Evolutionary conservation across 2,888 invertebrate genomes (phyloP).

Genomic region (Campaea margaritaria): DNA sequence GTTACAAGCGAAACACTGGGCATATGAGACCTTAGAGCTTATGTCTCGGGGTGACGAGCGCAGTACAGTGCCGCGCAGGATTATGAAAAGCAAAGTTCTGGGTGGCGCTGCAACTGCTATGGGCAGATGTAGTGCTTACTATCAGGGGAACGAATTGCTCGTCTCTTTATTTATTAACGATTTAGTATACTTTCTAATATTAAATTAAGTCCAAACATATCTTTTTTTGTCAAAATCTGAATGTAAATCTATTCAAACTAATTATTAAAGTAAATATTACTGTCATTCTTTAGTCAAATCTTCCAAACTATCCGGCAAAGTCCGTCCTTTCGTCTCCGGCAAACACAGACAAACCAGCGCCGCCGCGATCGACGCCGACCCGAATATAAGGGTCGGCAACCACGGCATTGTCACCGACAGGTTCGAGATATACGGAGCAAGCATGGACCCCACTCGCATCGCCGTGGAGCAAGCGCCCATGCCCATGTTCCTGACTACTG

Average conservation of each 20-base stretch:
- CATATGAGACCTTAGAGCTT: too few species aligned
- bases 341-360: constrained; percentile 87
- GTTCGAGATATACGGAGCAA: constrained; percentile 92
- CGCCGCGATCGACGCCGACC: constrained; percentile 87
- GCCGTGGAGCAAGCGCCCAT: constrained; percentile 93
- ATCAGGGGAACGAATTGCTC: too few species aligned
- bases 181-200: too few species aligned
- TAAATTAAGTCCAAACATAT: too few species aligned
- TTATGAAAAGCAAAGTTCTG: too few species aligned
- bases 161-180: too few species aligned
- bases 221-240: too few species aligned
- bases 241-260: neutral
- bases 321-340: constrained; percentile 91
- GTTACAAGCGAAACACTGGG: too few species aligned
- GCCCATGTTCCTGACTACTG: constrained; percentile 93
- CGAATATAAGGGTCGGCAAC: constrained; percentile 90
- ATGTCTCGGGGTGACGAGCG: too few species aligned
- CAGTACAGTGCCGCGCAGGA: too few species aligned
- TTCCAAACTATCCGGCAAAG: constrained; percentile 90
- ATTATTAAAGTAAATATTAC: neutral
- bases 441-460: constrained; percentile 93
- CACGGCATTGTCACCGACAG: constrained; percentile 80
- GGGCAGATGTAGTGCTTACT: too few species aligned
- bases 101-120: too few species aligned
- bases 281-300: constrained; percentile 80